Evolutionary conservation across 2,113 vertebrate genomes (phyloP).

Genomic region (Tangachromis dhanisi): DNA sequence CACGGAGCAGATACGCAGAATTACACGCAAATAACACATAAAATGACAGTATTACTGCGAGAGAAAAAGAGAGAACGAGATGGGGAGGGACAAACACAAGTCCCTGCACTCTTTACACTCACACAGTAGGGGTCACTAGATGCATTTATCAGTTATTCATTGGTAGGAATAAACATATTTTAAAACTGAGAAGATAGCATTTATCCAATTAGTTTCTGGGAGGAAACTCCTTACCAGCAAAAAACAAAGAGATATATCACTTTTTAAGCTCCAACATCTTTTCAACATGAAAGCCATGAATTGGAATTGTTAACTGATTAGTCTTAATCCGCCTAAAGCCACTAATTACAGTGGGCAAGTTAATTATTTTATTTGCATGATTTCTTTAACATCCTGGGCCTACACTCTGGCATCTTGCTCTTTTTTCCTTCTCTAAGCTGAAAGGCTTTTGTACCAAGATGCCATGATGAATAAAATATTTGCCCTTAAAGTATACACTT

Average conservation of each 20-base stretch:
- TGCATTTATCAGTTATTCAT: neutral
- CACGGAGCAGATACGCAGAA: neutral
- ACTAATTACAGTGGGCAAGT: neutral
- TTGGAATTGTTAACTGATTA: neutral
- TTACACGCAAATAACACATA: neutral
- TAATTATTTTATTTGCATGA: neutral
- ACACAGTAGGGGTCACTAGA: constrained; percentile 42
- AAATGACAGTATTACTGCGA: neutral
- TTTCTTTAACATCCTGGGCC: neutral
- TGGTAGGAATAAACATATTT: neutral
- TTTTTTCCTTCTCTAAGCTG: neutral
- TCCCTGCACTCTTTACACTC: neutral
- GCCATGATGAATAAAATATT: neutral
- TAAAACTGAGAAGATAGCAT: neutral
- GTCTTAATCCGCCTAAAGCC: neutral
- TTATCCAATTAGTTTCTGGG: neutral
- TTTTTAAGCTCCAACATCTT: neutral
- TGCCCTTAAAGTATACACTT: neutral
- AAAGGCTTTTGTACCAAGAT: neutral
- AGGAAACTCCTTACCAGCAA: neutral
- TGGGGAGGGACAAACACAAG: neutral
- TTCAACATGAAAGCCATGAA: neutral
- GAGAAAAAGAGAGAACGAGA: neutral
- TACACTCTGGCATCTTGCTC: neutral
- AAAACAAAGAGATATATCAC: neutral